These are phyloP conservation scores for Diorhabda carinulata DNA, from an alignment of 1,140 invertebrate species.

Conservation along the genomic window DNA sequence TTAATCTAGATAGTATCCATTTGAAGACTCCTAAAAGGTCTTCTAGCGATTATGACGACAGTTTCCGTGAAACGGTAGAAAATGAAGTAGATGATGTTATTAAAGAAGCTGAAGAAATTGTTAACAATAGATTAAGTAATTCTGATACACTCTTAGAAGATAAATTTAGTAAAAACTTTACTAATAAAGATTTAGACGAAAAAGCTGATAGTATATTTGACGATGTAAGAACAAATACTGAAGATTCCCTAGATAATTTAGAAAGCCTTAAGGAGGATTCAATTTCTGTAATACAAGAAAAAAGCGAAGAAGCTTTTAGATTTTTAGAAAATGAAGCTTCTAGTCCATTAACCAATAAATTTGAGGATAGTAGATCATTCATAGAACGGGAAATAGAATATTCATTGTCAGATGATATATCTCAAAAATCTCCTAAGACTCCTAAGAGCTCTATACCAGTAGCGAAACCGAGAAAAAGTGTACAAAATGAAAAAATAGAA, in stretches of 20 bases:
- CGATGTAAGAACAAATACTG: conserved; percentile 32
- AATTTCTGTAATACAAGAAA: conserved; percentile 36
- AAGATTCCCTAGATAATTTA: conserved; percentile 39
- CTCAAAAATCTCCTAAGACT: conserved; percentile 25
- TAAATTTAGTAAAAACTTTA: conserved; percentile 23
- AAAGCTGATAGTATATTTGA: conserved; percentile 31
- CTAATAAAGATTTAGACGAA: conserved; percentile 19
- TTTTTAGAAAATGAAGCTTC: conserved; percentile 45
- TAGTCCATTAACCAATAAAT: conserved; percentile 23
- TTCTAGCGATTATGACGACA: conserved; percentile 17
- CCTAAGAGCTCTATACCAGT: conserved; percentile 35
- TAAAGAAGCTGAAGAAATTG: conserved; percentile 37
- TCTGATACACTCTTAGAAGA: conserved; percentile 5
- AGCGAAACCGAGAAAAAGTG: conserved; percentile 32
- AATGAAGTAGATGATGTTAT: conserved; percentile 39
- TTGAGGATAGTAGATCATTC: conserved; percentile 16
- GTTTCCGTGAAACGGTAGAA: conserved; percentile 34
- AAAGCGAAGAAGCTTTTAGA: conserved; percentile 45
- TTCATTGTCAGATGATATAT: conserved; percentile 22
- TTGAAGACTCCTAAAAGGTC: conserved; percentile 31
- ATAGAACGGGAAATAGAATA: conserved; percentile 28
- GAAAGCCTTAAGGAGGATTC: conserved; percentile 41
- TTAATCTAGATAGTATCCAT: conserved; percentile 39
- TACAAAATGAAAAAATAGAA: conserved; percentile 28
- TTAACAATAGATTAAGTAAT: conserved; percentile 33